Base-by-base conservation (phyloP, 2,797 vertebrate species). In the Semotilus atromaculatus region DNA sequence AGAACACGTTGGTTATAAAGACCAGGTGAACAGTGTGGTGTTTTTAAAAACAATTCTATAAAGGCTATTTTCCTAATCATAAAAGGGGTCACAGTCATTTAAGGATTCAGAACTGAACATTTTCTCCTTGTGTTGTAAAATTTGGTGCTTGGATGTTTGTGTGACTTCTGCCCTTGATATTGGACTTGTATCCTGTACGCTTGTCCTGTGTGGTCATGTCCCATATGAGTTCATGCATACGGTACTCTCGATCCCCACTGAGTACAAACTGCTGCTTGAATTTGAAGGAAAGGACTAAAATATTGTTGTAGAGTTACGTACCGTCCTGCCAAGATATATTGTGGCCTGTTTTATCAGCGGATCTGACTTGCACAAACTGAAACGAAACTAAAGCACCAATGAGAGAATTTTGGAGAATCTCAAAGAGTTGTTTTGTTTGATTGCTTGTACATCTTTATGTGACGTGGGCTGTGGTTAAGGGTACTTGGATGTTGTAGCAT, bases 401-500 rank as follows among this genome's bases (percentile, higher is more conserved):
- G 85, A 88, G 68, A 85, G 84, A 87, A 86, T 90, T 88, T 82
- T 85, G 85, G 83, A 71, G 86, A 87, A 83, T 89, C 86, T 91
- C 62, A 88, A 89, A 90, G 87, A 90, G 80, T 87, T 85, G 16
- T 90, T 71, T 86, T 48, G 66, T 94, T 93, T 82, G 72, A 88
- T 77, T 76, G 73, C 82, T 83, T 74, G 89, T 92, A 84, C 67
- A 78, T 76, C 87, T 91, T 92, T 91, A 91, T 92, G 87, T 89
- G 83, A 85, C 84, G 67, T 87, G 84, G 91, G 90, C 80, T 84
- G 85, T 82, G 81, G 83, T 89, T 88, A 85, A 81, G 85, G 82
- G 81, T 88, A 85, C 79, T 77, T 86, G 80, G 84, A 86, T 86
- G 87, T 90, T 62, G 71, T 89, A 91, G 92, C 94, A 94, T 93